Evolutionary conservation across 2,888 invertebrate genomes (phyloP), one percentile per base, ranked within the genome.

Genomic region (Trissoscelio sp.): DNA sequence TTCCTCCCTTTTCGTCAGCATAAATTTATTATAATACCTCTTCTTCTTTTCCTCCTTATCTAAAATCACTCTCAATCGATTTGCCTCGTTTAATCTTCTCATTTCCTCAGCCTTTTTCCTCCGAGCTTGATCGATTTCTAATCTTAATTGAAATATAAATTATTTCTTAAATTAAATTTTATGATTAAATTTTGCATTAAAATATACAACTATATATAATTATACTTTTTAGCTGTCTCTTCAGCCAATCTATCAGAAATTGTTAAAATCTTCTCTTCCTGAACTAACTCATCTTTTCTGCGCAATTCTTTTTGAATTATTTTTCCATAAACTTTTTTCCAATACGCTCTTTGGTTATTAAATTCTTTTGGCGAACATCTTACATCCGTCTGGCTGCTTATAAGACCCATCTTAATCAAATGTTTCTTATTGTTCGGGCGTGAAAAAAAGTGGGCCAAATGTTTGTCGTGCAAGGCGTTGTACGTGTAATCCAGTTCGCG

Each of bases 281-380:
- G n/a, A n/a, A n/a, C n/a, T n/a, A n/a, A n/a, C n/a, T n/a, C n/a
- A n/a, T n/a, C n/a, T n/a, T n/a, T n/a, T n/a, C n/a, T n/a, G n/a
- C n/a, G n/a, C n/a, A n/a, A n/a, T n/a, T 16, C 31, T 31, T 31
- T n/a, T 31, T 20, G 3, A 18, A 3, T 22, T 20, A 80, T 81
- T 5, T 89, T 86, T 1, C 78, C 85, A 46, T 89, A 86, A 42
- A 91, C 31, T 31, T 86, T 87, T 18, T 87, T 86, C 48, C 92
- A 86, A 83, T 92, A 92, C 28, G 87, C 88, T 70, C 92, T 87
- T 79, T 92, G 92, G 69, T 88, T 86, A 78, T 92, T 92, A 82
- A 92, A 92, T 73, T 92, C 92, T 12, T 86, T 88, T 24, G 92
- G 84, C 0, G 90, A 90, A 79, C 92, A 93, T 28, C 91, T 88